A percentile compares a stretch with the other conserved stretches of the same genome.
phyloP scores from a whole-genome alignment of 2,888 invertebrate genomes.

The Baronia brevicornis region DNA sequence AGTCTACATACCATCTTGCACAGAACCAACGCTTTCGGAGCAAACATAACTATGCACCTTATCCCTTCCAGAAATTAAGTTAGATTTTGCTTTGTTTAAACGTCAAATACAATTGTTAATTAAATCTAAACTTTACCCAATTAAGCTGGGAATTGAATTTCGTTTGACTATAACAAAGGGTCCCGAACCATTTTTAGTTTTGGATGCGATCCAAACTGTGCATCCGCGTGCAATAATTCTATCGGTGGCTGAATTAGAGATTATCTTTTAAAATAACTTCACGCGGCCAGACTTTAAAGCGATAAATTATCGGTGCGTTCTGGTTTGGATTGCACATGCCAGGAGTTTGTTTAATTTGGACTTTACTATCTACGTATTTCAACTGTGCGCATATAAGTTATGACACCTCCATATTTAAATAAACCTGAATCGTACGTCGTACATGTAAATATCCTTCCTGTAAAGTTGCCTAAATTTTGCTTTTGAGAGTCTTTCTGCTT shows the following conservation, averaged over 20 bases:
- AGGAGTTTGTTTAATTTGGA: no score
- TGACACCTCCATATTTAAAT: no score
- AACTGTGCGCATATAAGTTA: no score
- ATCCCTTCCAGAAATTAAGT: conserved; percentile 7
- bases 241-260: conserved; percentile 45
- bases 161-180: conserved; percentile 23
- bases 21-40: neutral
- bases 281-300: conserved; percentile 10
- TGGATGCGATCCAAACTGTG: conserved; percentile 47
- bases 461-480: no score
- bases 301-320: no score
- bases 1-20: conserved; percentile 1
- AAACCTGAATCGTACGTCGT: no score
- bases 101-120: conserved; percentile 13
- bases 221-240: conserved; percentile 49
- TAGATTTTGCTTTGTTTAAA: conserved; percentile 14
- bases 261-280: conserved; percentile 33
- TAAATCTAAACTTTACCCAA: conserved; percentile 18
- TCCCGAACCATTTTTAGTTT: conserved; percentile 21
- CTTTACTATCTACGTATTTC: no score
- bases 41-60: conserved; percentile 9
- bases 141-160: conserved; percentile 32
- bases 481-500: no score
- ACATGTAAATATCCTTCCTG: no score
- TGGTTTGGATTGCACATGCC: no score